Evolutionary conservation across 2,888 invertebrate genomes (phyloP).

Genomic region (Yponomeuta malinellus): DNA sequence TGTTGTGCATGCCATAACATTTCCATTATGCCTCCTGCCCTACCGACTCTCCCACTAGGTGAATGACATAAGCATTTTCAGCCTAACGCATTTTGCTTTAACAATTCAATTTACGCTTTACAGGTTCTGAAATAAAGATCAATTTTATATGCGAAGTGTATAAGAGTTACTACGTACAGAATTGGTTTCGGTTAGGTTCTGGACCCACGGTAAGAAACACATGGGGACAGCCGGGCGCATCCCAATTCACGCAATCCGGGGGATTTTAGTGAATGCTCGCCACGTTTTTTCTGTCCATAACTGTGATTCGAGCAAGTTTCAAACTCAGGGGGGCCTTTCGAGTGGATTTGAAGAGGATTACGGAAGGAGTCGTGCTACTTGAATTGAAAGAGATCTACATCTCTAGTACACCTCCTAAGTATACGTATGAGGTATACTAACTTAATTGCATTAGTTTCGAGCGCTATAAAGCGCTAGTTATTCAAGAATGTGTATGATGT

Average conservation of each 20-base stretch:
- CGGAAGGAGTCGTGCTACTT: too few species aligned
- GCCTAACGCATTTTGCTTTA: slow-evolving; percentile 12
- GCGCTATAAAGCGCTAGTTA: too few species aligned
- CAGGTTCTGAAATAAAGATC: rapidly evolving
- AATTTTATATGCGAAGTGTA: slow-evolving; percentile 17
- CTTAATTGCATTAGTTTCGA: too few species aligned
- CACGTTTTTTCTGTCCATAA: slow-evolving; percentile 5
- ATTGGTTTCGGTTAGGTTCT: slow-evolving; percentile 16
- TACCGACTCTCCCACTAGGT: slow-evolving; percentile 70
- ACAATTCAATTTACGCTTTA: slow-evolving; percentile 19
- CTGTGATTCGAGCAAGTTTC: not conserved
- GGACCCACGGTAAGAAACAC: slow-evolving; percentile 71
- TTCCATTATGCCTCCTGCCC: slow-evolving; percentile 43
- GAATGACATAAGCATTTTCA: slow-evolving; percentile 22
- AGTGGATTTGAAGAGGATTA: not conserved
- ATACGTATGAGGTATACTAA: too few species aligned
- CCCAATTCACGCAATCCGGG: slow-evolving; percentile 53
- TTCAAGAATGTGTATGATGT: too few species aligned
- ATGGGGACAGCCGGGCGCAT: slow-evolving; percentile 50
- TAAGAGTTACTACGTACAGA: slow-evolving; percentile 25
- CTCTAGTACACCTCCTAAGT: too few species aligned
- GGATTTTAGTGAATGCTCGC: slow-evolving; percentile 29
- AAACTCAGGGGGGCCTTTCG: not conserved
- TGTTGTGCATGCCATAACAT: slow-evolving; percentile 67
- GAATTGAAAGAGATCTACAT: too few species aligned